Evolutionary conservation across 2,113 vertebrate genomes (phyloP), one percentile per base, ranked within the genome.

Genomic region (Naja naja): DNA sequence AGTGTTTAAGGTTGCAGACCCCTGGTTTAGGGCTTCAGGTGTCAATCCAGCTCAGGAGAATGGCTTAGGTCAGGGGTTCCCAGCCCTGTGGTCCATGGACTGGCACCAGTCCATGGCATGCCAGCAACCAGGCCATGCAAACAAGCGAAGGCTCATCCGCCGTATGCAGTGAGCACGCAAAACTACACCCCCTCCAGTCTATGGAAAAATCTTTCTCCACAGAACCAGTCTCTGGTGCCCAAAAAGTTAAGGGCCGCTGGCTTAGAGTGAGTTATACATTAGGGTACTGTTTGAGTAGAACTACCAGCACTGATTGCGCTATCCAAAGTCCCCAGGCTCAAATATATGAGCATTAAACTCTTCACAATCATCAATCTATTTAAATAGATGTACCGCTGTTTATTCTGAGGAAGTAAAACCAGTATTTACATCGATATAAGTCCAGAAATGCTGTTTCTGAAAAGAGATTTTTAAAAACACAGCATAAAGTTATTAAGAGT

Each of bases 401-500:
- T 27, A 86, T 86, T 47, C 9, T 90, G 92, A 56, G 54, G 10
- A 39, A 16, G 55, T 30, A 58, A 49, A 23, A 25, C 3, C 1
- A 30, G 39, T 27, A 39, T 69, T 91, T 20, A 85, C 56, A 49
- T 14, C 18, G 5, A 39, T 16, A 18, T 39, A 74, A 39, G 10
- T 64, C 74, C 49, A 55, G 8, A 9, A 54, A 81, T 3, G 69
- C 23, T 54, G 34, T 39, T 81, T 5, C 85, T 60, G 39, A 69
- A 93, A 60, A 49, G 56, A n/a, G 47, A 23, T 43, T 18, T 52
- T 89, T 88, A 30, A 91, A 91, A 93, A 49, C 56, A 6, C 56
- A 39, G 5, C 60, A 74, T n/a, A n/a, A 54, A 49, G 39, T 0
- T 27, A 64, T 43, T 22, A 55, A 47, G 53, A 12, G 10, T 27